Base-by-base conservation (phyloP, 1,140 invertebrate species). In the Drosophila baimaii region DNA sequence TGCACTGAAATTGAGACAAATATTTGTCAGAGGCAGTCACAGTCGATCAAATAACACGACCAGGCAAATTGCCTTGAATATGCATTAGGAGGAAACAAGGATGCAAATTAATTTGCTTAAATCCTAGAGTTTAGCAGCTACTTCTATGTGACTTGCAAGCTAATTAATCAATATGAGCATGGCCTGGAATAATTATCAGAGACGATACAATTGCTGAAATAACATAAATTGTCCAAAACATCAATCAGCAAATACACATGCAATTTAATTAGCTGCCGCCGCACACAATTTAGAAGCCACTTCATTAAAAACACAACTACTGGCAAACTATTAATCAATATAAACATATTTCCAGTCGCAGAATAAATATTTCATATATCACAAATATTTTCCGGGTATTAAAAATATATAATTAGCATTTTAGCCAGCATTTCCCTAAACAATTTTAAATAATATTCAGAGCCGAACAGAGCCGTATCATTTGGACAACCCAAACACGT, bases 401-500 rank as follows among this genome's bases (percentile, higher is more conserved):
- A 15, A 10, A 33, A 52, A 33, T 33, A n/a, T 17, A 47, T 59
- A 59, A 33, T 49, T 59, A 35, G 7, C 10, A 39, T 27, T n/a
- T n/a, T 12, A n/a, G 17, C 1, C 21, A 23, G 17, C 27, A 35
- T n/a, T 58, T 55, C 29, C 23, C 25, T 23, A 64, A 61, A 31
- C 15, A 19, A 63, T 57, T 63, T 31, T 39, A 21, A 9, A 35
- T 35, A 8, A 17, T 31, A 15, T n/a, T 21, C 15, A 39, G 13
- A 31, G 37, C 15, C 25, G 15, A 57, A 23, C n/a, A n/a, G n/a
- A n/a, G n/a, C n/a, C n/a, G n/a, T 41, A 64, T 62, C n/a, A 61
- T 64, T 64, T 64, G 17, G 61, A 41, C 23, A 63, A 19, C 33
- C 54, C 55, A 59, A 63, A 61, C 35, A 41, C 55, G 56, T 41